Conservation (phyloP, 2,797 vertebrate genomes). For the Rhadinocentrus ornatus region DNA sequence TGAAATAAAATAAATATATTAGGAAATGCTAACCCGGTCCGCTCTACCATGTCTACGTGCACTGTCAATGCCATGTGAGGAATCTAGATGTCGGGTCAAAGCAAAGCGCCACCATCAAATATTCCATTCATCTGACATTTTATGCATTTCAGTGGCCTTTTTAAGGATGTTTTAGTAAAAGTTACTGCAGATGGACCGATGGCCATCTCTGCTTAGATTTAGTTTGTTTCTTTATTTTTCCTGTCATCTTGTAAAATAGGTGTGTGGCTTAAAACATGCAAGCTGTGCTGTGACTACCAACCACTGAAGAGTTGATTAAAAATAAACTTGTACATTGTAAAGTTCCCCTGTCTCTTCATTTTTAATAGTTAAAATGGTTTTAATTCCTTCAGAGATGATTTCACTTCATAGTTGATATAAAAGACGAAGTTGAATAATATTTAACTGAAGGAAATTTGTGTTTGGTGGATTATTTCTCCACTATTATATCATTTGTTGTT, state of each 20-base stretch:
- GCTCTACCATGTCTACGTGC: conserved; percentile 90
- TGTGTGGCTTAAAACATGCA: conserved; percentile 91
- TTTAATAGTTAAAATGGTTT: neutral
- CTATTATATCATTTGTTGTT: too few relatives aligned
- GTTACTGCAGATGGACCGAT: conserved; percentile 88
- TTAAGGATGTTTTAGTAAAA: conserved; percentile 86
- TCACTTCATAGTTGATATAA: too few relatives aligned
- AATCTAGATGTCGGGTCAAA: conserved; percentile 87
- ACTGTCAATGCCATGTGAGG: conserved; percentile 92
- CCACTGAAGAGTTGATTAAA: conserved; percentile 98
- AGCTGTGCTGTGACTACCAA: conserved; percentile 92
- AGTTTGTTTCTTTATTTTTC: conserved; percentile 28
- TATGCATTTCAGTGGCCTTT: conserved; percentile 99
- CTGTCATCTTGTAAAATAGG: conserved; percentile 88
- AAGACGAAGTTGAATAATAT: too few relatives aligned
- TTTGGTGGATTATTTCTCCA: too few relatives aligned
- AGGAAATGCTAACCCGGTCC: conserved; percentile 86
- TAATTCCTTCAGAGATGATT: neutral
- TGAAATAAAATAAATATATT: conserved; percentile 43
- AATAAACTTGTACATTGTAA: conserved; percentile 99
- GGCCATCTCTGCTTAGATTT: conserved; percentile 72
- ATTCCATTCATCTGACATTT: conserved; percentile 87
- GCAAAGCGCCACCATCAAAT: conserved; percentile 78
- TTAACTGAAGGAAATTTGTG: too few relatives aligned
- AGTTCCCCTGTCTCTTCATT: conserved; percentile 85